These are phyloP conservation scores for Coreius guichenoti DNA, from an alignment of 2,797 vertebrate genomes.

Conservation along the genomic window DNA sequence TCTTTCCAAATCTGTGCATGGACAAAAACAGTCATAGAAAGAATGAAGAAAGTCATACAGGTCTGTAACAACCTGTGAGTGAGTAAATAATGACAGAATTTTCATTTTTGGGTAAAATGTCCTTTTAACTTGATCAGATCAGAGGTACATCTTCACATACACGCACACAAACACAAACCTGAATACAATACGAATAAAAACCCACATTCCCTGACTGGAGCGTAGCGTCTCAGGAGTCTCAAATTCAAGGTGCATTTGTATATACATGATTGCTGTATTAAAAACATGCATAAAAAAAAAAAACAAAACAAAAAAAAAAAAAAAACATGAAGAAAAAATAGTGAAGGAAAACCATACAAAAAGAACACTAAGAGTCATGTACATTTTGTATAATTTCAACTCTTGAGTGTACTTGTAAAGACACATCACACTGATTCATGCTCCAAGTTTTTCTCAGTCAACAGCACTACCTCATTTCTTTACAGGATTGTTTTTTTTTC, in stretches of 20 bases:
- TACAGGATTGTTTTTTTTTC: conserved; percentile 66
- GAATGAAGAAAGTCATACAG: not conserved
- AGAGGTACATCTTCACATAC: conserved; percentile 31
- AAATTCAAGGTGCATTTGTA: conserved; percentile 74
- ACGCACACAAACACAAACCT: conserved; percentile 41
- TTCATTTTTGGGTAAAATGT: not conserved
- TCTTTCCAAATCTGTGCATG: conserved; percentile 1
- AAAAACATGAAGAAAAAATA: conserved; percentile 43
- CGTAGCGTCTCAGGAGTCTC: conserved; percentile 76
- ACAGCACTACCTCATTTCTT: conserved; percentile 84
- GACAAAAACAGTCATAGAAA: not conserved
- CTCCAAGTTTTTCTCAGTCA: conserved; percentile 67
- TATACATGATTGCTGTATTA: conserved; percentile 66
- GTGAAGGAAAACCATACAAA: conserved; percentile 49
- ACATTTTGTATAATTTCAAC: conserved; percentile 57
- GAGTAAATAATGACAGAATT: conserved; percentile 14
- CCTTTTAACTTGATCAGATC: conserved; percentile 1
- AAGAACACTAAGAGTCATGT: conserved; percentile 48
- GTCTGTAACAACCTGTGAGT: not conserved
- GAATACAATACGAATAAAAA: conserved; percentile 42
- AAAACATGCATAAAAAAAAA: conserved; percentile 62
- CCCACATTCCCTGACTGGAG: conserved; percentile 69
- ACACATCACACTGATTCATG: conserved; percentile 60
- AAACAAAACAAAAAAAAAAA: conserved; percentile 61
- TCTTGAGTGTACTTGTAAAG: conserved; percentile 36